These are phyloP conservation scores for Elaeidobius kamerunicus DNA, from an alignment of 2,888 invertebrate species.

Conservation along the genomic window DNA sequence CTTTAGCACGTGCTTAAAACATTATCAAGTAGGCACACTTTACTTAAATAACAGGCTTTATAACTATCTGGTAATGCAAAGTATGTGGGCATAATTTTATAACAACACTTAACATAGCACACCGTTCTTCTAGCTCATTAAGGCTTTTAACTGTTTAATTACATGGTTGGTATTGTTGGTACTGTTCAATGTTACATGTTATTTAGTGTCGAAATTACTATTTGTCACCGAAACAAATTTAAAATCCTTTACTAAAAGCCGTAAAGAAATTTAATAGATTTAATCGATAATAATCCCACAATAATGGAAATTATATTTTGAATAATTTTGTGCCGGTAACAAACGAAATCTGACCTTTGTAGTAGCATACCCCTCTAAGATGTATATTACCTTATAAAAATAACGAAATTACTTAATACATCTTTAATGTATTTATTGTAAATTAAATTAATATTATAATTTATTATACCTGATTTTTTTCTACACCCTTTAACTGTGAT, in stretches of 20 bases:
- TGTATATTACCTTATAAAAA: too few species aligned
- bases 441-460: too few species aligned
- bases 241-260: conserved; percentile 25
- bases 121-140: conserved; percentile 21
- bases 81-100: conserved; percentile 24
- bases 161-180: conserved; percentile 16
- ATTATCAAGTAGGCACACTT: conserved; percentile 9
- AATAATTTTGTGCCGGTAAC: too few species aligned
- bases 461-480: too few species aligned
- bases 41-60: conserved; percentile 11
- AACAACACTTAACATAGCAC: conserved; percentile 26
- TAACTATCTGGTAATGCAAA: conserved; percentile 2
- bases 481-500: too few species aligned
- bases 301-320: too few species aligned
- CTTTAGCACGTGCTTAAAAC: conserved; percentile 3
- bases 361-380: too few species aligned
- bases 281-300: too few species aligned
- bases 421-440: too few species aligned
- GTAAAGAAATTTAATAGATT: too few species aligned
- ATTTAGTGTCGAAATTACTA: background rate
- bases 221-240: conserved; percentile 15
- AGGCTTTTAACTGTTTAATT: conserved; percentile 20
- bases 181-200: conserved; percentile 6
- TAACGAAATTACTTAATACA: too few species aligned
- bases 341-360: too few species aligned